Evolutionary conservation across 2,888 invertebrate species (phyloP), one percentile per base, ranked within the genome.

Genomic region (Nephrocerus scutellatus): DNA sequence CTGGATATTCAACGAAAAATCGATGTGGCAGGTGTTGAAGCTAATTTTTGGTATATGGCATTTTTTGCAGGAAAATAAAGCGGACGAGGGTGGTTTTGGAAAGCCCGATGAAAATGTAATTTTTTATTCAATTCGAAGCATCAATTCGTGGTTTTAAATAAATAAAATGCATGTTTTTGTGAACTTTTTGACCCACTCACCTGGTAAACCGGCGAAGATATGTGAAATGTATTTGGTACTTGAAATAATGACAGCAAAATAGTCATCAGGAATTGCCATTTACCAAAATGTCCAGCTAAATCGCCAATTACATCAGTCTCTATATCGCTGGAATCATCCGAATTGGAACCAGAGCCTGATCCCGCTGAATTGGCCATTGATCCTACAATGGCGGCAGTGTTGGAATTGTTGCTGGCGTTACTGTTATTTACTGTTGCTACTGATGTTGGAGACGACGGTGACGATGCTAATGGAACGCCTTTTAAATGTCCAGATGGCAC

Each of bases 221-320:
- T 85, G 66, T 84, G 85, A 71, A 83, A 84, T 26, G 84, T 85
- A 66, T 84, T 84, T 3, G 84, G 84, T 53, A 85, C 75, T 56
- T 84, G 84, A 70, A 84, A 80, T 30, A 85, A 70, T 3, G 84
- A 81, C 46, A 85, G 67, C 29, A 84, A 69, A 56, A 84, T 79
- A 4, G 84, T 84, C 70, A 82, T 76, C 45, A 80, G 62, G 43
- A 83, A 70, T 66, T 85, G 85, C 84, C 84, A 85, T 49, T 76
- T 74, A 31, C 85, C 85, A 60, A 79, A 84, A 56, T 82, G 77
- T 3, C 85, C 85, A 52, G 84, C 80, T 30, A 79, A 71, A 18
- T 72, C 68, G 7, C 82, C 76, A 36, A 84, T 78, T 18, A 79
- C 73, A 60, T 84, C 83, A 26, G 73, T 73, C 39, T 76, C 73